Percentiles rank a stretch among this genome's conserved stretches.
These are phyloP conservation scores for Entomobrya multifasciata DNA, from an alignment of 2,888 invertebrate species.

Conservation along the genomic window DNA sequence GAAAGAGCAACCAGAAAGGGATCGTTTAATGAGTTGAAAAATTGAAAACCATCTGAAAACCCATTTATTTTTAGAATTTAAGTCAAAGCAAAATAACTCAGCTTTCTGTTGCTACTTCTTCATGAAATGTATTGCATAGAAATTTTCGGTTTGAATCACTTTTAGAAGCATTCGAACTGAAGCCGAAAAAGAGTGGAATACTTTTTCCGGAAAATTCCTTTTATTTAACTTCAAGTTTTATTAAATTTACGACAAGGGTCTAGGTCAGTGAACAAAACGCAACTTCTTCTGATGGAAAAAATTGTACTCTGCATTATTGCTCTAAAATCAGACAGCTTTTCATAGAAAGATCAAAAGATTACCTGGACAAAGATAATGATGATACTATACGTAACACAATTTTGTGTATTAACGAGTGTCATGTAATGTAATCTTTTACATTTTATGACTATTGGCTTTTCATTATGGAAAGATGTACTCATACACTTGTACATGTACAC, in stretches of 20 bases:
- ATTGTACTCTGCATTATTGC: no score
- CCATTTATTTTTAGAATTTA: slow-evolving; percentile 59
- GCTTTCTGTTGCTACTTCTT: background rate
- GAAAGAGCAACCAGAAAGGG: slow-evolving; percentile 23
- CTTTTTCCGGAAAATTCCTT: no score
- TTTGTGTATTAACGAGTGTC: slow-evolving; percentile 36
- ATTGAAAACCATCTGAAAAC: slow-evolving; percentile 68
- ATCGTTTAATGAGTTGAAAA: slow-evolving; percentile 77
- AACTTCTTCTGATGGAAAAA: no score
- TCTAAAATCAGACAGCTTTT: background rate
- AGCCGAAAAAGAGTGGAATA: no score
- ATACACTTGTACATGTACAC: background rate
- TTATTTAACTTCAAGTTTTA: background rate
- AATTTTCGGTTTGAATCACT: background rate
- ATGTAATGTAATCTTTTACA: slow-evolving; percentile 44
- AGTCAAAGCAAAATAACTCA: slow-evolving; percentile 28
- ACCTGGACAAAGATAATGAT: slow-evolving; percentile 14
- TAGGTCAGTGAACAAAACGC: slow-evolving; percentile 17
- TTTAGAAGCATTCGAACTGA: background rate
- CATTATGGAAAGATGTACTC: no score
- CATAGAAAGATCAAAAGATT: slow-evolving; percentile 28
- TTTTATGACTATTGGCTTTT: background rate
- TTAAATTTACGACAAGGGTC: background rate
- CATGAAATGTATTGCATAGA: no score
- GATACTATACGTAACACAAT: background rate